Conservation (phyloP, 2,888 invertebrate genomes). For the Plebejus melissa region DNA sequence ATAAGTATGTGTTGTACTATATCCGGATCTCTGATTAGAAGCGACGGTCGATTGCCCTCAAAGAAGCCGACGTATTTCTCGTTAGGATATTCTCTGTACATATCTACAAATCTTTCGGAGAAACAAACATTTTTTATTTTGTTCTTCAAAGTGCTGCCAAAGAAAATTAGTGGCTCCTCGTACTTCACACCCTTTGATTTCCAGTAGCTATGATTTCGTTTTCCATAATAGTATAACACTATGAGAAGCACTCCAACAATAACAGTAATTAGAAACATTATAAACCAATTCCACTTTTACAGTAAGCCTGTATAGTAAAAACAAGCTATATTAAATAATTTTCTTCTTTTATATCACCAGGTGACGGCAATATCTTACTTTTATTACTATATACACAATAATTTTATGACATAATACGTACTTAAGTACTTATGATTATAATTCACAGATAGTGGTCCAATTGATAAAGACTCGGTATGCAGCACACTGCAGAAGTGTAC, state of each 20-base stretch:
- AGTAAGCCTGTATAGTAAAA: neutral
- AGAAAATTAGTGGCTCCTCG: slow-evolving; percentile 48
- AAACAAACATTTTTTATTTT: slow-evolving; percentile 44
- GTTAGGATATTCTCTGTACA: slow-evolving; percentile 38
- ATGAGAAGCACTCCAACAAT: slow-evolving; percentile 25
- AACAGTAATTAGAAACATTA: neutral
- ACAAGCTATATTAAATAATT: neutral
- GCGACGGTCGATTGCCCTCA: slow-evolving; percentile 51
- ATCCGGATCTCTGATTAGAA: slow-evolving; percentile 55
- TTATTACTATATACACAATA: too few relatives aligned
- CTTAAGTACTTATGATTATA: too few relatives aligned
- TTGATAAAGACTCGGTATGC: too few relatives aligned
- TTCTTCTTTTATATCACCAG: neutral
- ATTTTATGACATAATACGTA: too few relatives aligned
- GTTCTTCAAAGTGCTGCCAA: slow-evolving; percentile 50
- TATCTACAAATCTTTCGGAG: slow-evolving; percentile 42
- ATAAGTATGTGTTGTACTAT: slow-evolving; percentile 50
- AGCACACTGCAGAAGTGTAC: too few relatives aligned
- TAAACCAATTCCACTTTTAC: neutral
- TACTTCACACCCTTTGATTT: slow-evolving; percentile 49
- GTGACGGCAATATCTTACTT: too few relatives aligned
- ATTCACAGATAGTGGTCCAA: too few relatives aligned
- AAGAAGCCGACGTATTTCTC: slow-evolving; percentile 57
- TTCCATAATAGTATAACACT: slow-evolving; percentile 31
- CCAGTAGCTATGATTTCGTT: slow-evolving; percentile 46